Evolutionary conservation across 2,888 invertebrate genomes (phyloP).

Genomic region (Strigamia transsilvanica): DNA sequence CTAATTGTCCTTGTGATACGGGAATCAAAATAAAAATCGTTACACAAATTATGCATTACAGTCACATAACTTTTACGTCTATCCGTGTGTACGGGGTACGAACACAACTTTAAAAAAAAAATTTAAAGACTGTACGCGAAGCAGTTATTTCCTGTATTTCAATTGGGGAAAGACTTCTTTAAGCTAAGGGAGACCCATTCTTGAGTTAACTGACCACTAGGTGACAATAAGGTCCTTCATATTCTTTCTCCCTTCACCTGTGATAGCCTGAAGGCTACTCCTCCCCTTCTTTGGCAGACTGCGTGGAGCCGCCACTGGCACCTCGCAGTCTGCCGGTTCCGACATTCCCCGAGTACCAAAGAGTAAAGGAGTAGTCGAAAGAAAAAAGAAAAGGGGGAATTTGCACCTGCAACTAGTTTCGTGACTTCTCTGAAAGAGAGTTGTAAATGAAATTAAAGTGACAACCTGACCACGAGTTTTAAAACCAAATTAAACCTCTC

Average conservation of each 20-base stretch:
- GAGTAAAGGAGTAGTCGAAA: not conserved
- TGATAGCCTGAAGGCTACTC: not conserved
- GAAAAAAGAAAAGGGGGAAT: not conserved
- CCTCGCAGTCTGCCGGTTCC: constrained; percentile 26
- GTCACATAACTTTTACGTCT: too few relatives aligned
- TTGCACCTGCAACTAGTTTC: not conserved
- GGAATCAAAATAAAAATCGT: not conserved
- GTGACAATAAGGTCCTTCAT: not conserved
- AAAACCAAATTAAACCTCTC: not conserved
- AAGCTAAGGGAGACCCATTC: not conserved
- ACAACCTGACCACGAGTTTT: not conserved
- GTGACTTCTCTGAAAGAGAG: not conserved
- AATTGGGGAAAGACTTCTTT: not conserved
- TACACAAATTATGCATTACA: too few relatives aligned
- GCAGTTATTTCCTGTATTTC: not conserved
- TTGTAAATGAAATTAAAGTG: constrained; percentile 15
- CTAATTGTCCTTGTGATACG: not conserved
- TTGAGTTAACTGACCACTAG: not conserved
- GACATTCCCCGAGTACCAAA: constrained; percentile 12
- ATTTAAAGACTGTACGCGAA: too few relatives aligned
- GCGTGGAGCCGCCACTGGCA: constrained; percentile 54
- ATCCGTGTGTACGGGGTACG: too few relatives aligned
- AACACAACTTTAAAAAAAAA: too few relatives aligned
- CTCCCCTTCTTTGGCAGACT: constrained; percentile 53
- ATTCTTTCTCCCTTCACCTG: not conserved